These are phyloP conservation scores for Varanus salvator DNA, from an alignment of 2,113 vertebrate genomes.

Conservation along the genomic window DNA sequence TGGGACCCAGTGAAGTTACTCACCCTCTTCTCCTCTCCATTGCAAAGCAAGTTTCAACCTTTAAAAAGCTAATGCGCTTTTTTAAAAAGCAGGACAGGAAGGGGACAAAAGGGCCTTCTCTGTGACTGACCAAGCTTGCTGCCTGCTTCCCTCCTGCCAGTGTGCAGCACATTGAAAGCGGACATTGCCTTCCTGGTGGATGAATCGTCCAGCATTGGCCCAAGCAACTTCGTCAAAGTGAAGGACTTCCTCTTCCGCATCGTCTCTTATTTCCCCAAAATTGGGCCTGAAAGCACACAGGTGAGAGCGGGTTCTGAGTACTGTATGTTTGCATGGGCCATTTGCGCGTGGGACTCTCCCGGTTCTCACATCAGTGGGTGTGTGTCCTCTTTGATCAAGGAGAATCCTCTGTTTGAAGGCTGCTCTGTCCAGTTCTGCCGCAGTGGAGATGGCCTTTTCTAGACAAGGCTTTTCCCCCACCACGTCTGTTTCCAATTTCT, in stretches of 20 bases:
- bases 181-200: conserved; percentile 91
- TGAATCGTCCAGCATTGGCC: conserved; percentile 89
- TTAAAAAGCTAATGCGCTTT: background rate
- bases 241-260: conserved; percentile 90
- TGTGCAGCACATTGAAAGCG: conserved; percentile 84
- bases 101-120: too few relatives aligned
- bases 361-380: background rate
- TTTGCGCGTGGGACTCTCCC: background rate
- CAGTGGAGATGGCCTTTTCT: too few relatives aligned
- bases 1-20: background rate
- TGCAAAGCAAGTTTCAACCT: background rate
- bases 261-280: conserved; percentile 86
- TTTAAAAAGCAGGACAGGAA: background rate
- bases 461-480: too few relatives aligned
- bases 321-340: background rate
- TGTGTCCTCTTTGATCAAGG: too few relatives aligned
- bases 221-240: conserved; percentile 86
- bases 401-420: too few relatives aligned
- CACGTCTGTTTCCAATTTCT: too few relatives aligned
- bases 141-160: conserved; percentile 69
- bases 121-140: accelerated
- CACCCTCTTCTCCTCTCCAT: background rate
- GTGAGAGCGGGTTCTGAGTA: conserved; percentile 54
- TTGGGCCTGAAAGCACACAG: conserved; percentile 85
- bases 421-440: too few relatives aligned